phyloP scores from a whole-genome alignment of 2,113 vertebrate genomes.

The Poecile atricapillus region DNA sequence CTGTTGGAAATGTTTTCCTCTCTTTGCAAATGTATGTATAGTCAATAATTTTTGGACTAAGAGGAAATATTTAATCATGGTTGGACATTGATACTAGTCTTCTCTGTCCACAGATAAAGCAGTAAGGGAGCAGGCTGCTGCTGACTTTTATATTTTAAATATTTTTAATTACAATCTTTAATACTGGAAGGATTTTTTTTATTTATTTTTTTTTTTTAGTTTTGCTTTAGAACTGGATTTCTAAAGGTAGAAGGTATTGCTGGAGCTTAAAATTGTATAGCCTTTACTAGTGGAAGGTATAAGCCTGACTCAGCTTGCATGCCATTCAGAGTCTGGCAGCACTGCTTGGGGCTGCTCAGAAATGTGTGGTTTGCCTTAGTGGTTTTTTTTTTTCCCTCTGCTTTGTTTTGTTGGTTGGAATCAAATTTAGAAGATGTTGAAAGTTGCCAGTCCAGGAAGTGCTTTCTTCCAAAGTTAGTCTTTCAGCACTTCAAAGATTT shows the following conservation, averaged over 20 bases:
- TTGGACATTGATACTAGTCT: slow-evolving; percentile 19
- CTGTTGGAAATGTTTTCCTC: neutral
- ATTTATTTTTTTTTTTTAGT: neutral
- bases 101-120: neutral
- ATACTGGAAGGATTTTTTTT: neutral
- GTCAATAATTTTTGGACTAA: slow-evolving; percentile 31
- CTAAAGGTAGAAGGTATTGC: neutral
- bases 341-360: slow-evolving; percentile 59
- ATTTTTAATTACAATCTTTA: neutral
- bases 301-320: slow-evolving; percentile 40
- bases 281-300: slow-evolving; percentile 4
- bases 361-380: slow-evolving; percentile 60
- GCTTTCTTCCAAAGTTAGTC: slow-evolving; percentile 20
- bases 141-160: neutral
- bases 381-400: slow-evolving; percentile 20
- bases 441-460: slow-evolving; percentile 27
- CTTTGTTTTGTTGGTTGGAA: slow-evolving; percentile 52
- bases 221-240: neutral
- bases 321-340: slow-evolving; percentile 40
- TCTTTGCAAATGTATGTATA: neutral
- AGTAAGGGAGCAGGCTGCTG: neutral
- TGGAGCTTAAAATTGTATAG: neutral
- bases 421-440: slow-evolving; percentile 55
- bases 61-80: neutral
- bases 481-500: slow-evolving; percentile 33